Evolutionary conservation across 2,797 vertebrate genomes (phyloP), one percentile per base, ranked within the genome.

Genomic region (Phrynocephalus vlangalii): DNA sequence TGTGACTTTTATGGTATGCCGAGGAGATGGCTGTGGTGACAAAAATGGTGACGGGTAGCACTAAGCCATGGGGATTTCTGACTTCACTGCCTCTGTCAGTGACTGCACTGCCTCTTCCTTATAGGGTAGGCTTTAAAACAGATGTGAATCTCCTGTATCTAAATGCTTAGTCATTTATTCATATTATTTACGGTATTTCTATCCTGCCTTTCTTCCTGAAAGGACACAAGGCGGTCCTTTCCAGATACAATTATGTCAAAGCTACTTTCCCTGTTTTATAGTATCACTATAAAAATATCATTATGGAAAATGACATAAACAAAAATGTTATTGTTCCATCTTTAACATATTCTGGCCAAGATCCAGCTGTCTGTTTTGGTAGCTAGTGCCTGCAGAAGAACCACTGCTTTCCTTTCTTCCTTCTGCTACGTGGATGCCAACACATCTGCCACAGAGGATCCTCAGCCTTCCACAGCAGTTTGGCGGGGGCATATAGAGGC

Each of bases 1-100:
- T 84, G 86, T 93, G 94, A 94, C 92, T 94, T 93, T 86, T 75
- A 77, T 81, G 91, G 91, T 87, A 89, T 90, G 9, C 66, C 6
- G 20, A 77, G 63, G 18, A 68, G 73, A 56, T 52, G 38, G 8
- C 28, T 63, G 50, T 24, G n/a, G n/a, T 8, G 48, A 15, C 22
- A 30, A 73, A 50, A 6, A n/a, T 4, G 79, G 9, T 18, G 50
- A 44, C 28, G 6, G 68, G 68, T 67, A 3, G 90, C 66, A 22
- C 66, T 52, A 20, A 24, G 26, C 38, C 18, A 3, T 9, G 5
- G 11, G 33, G 15, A 68, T 82, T 22, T 63, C 16, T 82, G 8
- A 44, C 28, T 56, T 15, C 28, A 2, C n/a, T 30, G 22, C 52
- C 33, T 63, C 78, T n/a, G 18, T 24, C n/a, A 24, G 77, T 30